These are phyloP conservation scores for Drosophila jambulina DNA, from an alignment of 1,140 invertebrate species.

Conservation along the genomic window DNA sequence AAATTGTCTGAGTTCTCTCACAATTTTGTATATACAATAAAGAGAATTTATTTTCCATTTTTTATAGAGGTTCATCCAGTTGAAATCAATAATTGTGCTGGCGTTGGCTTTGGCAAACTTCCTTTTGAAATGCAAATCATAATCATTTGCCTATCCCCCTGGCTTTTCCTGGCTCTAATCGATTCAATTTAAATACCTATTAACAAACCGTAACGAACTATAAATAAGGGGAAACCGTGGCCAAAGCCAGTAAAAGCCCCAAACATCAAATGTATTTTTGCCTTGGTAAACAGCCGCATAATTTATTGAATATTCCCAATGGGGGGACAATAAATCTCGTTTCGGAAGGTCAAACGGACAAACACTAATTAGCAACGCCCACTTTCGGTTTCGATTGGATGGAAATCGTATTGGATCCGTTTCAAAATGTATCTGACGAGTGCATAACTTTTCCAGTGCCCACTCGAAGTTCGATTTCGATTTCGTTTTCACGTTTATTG, in stretches of 20 bases:
- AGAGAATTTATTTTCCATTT: background rate
- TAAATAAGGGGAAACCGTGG: slow-evolving; percentile 6
- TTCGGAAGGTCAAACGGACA: slow-evolving; percentile 56
- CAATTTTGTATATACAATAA: background rate
- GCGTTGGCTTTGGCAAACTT: slow-evolving; percentile 1
- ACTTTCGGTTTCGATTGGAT: slow-evolving; percentile 37
- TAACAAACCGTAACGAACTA: slow-evolving; percentile 45
- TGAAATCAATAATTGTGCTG: background rate
- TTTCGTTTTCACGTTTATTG: slow-evolving; percentile 48
- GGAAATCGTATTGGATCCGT: slow-evolving; percentile 21
- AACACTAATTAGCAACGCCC: slow-evolving; percentile 69
- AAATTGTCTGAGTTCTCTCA: slow-evolving; percentile 1
- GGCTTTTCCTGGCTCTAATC: slow-evolving; percentile 38
- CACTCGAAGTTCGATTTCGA: slow-evolving; percentile 34
- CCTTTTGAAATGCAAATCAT: slow-evolving; percentile 7
- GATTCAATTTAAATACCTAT: slow-evolving; percentile 67
- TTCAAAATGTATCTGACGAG: slow-evolving; percentile 52
- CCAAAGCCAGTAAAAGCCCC: background rate
- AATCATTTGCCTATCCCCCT: background rate
- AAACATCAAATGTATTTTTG: background rate
- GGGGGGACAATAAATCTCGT: slow-evolving; percentile 42
- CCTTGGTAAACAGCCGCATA: slow-evolving; percentile 1
- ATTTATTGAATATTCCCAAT: slow-evolving; percentile 34
- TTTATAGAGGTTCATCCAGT: no score
- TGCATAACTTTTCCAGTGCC: slow-evolving; percentile 47